Evolutionary conservation across 2,797 vertebrate genomes (phyloP).

Genomic region (Channallabes apus): DNA sequence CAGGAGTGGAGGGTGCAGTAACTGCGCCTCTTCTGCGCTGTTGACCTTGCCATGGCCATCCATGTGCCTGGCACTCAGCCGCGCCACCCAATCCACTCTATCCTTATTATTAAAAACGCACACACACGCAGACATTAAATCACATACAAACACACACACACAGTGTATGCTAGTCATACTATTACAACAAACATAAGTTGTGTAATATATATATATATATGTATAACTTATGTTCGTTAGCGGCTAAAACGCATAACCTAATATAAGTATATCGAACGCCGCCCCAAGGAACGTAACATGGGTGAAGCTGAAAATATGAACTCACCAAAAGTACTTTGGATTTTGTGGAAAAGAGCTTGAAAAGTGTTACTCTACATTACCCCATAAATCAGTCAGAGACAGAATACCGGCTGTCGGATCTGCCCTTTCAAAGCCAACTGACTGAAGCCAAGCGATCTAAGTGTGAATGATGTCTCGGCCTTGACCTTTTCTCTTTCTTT

Average conservation of each 20-base stretch:
- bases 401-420: conserved; percentile 33
- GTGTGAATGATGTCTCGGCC: conserved; percentile 39
- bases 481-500: conserved; percentile 36
- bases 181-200: no score
- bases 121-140: conserved; percentile 65
- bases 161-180: no score
- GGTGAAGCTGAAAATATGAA: background rate
- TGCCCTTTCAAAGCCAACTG: conserved; percentile 37
- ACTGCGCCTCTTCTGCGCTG: conserved; percentile 82
- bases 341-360: background rate
- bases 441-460: conserved; percentile 29
- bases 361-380: conserved; percentile 2
- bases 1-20: conserved; percentile 81
- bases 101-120: conserved; percentile 78
- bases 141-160: conserved; percentile 46
- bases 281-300: background rate
- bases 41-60: conserved; percentile 84
- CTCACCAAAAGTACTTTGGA: background rate
- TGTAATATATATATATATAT: background rate
- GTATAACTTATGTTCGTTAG: background rate
- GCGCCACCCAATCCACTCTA: conserved; percentile 79
- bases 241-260: background rate
- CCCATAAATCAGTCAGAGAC: conserved; percentile 33
- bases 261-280: background rate
- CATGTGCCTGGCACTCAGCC: conserved; percentile 79